phyloP scores from a whole-genome alignment of 2,797 vertebrate species.

The Arremon brunneinucha region DNA sequence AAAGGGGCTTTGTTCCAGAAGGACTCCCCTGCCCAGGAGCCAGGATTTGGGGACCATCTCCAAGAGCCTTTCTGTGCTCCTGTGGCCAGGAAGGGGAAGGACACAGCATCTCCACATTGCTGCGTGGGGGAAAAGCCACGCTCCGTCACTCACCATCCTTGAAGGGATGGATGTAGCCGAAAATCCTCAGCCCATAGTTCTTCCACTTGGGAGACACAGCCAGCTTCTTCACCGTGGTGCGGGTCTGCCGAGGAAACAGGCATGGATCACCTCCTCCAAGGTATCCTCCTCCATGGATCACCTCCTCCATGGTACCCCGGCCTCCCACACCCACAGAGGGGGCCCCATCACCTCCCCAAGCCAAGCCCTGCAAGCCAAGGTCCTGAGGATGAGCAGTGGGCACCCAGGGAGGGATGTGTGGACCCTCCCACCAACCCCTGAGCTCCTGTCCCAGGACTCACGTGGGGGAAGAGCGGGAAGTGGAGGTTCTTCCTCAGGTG shows the following conservation, averaged over 20 bases:
- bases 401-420: accelerated
- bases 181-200: slow-evolving; percentile 94
- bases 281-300: not conserved
- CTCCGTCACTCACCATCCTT: slow-evolving; percentile 84
- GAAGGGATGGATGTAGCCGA: slow-evolving; percentile 95
- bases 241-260: slow-evolving; percentile 72
- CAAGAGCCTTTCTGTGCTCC: not conserved
- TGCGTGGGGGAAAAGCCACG: not conserved
- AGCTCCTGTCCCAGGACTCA: slow-evolving; percentile 68
- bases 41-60: accelerated
- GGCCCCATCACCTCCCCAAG: not conserved
- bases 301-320: accelerated
- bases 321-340: accelerated
- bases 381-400: not conserved
- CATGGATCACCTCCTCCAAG: accelerated
- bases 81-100: not conserved
- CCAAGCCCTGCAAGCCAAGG: not conserved
- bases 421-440: accelerated
- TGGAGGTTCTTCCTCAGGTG: slow-evolving; percentile 94
- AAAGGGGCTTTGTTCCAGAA: not conserved
- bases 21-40: not conserved
- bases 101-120: accelerated
- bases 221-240: slow-evolving; percentile 92
- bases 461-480: slow-evolving; percentile 94
- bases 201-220: slow-evolving; percentile 98